Base-by-base conservation (phyloP, 2,888 invertebrate species). In the Drosophila paranaensis region DNA sequence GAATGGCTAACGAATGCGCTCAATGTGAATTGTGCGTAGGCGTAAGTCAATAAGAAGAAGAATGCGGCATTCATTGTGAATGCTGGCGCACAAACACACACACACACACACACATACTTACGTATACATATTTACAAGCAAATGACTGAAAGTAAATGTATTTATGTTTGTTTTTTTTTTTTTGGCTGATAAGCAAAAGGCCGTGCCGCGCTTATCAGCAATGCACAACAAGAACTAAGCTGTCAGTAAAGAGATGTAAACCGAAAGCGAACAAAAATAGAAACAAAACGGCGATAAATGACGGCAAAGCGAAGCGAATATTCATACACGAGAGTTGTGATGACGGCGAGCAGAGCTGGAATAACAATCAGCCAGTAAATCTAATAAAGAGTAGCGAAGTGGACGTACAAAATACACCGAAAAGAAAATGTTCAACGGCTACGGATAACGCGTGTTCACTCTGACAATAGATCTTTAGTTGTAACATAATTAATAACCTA, bases 181-280 rank as follows among this genome's bases (percentile, higher is more conserved):
- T 69, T 81, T 51, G 72, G 61, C 74, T 81, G 88, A 85, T 85
- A 88, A 88, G 85, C 33, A 77, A 73, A 63, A 76, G 76, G 68
- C 72, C 70, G 81, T 60, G 69, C 77, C 63, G 58, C 63, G 58
- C 88, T 88, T 84, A 84, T 84, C 84, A 85, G 88, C 81, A 74
- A 84, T 88, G 86, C 88, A 88, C 86, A 84, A 84, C 88, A 82
- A 82, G 80, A 73, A 66, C 62, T 61, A 70, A 55, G 72, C 67
- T 53, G 57, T 58, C 70, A 57, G 50, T 20, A 46, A 69, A 77
- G 50, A 71, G 69, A 69, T 60, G 70, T 62, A 54, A 73, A 77
- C 71, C 82, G 82, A 87, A 80, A 84, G 73, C 75, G 77, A 71
- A 87, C 71, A 54, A 72, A 83, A 85, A 82, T 88, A 87, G 82